These are phyloP conservation scores for Paramormyrops kingsleyae DNA, from an alignment of 2,113 vertebrate species.

Conservation along the genomic window DNA sequence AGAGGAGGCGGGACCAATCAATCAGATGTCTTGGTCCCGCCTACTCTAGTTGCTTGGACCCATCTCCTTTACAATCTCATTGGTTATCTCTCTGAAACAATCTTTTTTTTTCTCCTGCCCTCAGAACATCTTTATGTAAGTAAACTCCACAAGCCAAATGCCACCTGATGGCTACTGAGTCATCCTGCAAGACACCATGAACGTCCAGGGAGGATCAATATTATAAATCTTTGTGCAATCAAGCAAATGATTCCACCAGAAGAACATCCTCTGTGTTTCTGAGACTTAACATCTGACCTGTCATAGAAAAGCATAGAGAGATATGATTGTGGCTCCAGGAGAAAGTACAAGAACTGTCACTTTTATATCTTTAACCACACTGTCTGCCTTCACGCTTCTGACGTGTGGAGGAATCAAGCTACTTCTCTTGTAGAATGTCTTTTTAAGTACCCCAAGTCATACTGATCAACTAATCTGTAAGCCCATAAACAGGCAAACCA, in stretches of 20 bases:
- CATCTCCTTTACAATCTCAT: too few relatives aligned
- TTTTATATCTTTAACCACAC: neutral
- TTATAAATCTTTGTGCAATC: neutral
- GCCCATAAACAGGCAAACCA: neutral
- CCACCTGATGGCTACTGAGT: neutral
- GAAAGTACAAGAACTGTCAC: neutral
- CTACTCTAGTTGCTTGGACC: too few relatives aligned
- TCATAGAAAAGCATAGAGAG: neutral
- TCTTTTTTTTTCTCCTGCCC: too few relatives aligned
- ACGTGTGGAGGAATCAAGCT: neutral
- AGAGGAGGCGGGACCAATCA: too few relatives aligned
- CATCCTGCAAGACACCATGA: neutral
- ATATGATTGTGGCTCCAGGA: neutral
- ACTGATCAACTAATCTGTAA: neutral
- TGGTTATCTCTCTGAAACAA: too few relatives aligned
- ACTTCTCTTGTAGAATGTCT: neutral
- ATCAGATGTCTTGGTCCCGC: too few relatives aligned
- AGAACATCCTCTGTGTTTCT: neutral
- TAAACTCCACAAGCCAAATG: too few relatives aligned
- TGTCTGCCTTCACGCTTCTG: neutral
- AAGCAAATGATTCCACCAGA: neutral
- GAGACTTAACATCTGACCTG: neutral
- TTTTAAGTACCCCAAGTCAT: neutral
- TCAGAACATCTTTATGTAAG: too few relatives aligned
- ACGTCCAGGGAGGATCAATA: neutral